These are phyloP conservation scores for Gerosis bhagava DNA, from an alignment of 2,888 invertebrate genomes.

Conservation along the genomic window DNA sequence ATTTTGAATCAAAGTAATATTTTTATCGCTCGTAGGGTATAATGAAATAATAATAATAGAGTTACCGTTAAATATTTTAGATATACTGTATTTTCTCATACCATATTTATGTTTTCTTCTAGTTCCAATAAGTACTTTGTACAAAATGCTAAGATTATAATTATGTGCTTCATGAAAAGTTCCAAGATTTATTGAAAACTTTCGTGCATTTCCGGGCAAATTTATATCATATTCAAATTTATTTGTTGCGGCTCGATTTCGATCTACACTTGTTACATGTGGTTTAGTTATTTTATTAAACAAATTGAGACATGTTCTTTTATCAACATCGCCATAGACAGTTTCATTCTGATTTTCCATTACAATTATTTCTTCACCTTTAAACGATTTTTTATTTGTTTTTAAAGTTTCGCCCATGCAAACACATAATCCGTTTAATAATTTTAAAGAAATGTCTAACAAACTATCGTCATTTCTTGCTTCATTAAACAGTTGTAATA, in stretches of 20 bases:
- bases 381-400: slow-evolving; percentile 41
- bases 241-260: neutral
- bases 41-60: slow-evolving; percentile 61
- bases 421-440: slow-evolving; percentile 61
- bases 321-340: slow-evolving; percentile 57
- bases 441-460: slow-evolving; percentile 54
- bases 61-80: slow-evolving; percentile 30
- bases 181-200: too few species aligned
- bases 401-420: slow-evolving; percentile 59
- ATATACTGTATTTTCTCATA: slow-evolving; percentile 49
- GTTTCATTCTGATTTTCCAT: slow-evolving; percentile 35
- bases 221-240: slow-evolving; percentile 19
- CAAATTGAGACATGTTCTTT: slow-evolving; percentile 56
- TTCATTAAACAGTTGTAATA: slow-evolving; percentile 57
- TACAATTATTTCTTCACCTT: slow-evolving; percentile 36
- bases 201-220: slow-evolving; percentile 8
- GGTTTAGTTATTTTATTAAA: slow-evolving; percentile 40
- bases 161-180: slow-evolving; percentile 25
- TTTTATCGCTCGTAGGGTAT: slow-evolving; percentile 34
- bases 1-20: neutral
- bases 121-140: slow-evolving; percentile 50
- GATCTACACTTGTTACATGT: slow-evolving; percentile 16
- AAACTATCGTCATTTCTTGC: slow-evolving; percentile 55
- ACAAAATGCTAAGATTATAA: slow-evolving; percentile 44
- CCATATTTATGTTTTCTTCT: slow-evolving; percentile 51